A percentile compares a stretch with the other conserved stretches of the same genome.
These are phyloP conservation scores for Arbacia lixula DNA, from an alignment of 53 echinoderm and acorn worm genomes.

Conservation along the genomic window DNA sequence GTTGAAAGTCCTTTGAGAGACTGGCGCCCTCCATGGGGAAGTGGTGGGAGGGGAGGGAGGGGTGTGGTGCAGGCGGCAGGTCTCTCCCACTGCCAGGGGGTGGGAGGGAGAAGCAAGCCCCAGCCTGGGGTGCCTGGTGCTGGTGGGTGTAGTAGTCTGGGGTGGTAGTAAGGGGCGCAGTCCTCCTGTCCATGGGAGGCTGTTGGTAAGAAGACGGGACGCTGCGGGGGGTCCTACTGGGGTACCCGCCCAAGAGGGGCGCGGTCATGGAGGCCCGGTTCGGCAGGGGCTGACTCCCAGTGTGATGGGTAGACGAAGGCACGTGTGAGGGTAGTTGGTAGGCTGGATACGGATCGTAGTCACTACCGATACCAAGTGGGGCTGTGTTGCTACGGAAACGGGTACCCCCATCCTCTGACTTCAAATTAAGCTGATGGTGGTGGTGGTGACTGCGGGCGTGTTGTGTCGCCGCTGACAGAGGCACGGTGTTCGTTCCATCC, in stretches of 20 bases:
- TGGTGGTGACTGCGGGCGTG: too few species aligned
- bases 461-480: constrained; percentile 5
- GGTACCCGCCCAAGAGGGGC: neutral
- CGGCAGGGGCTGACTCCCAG: constrained; percentile 11
- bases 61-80: neutral
- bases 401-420: too few species aligned
- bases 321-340: neutral
- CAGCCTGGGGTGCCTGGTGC: neutral
- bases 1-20: constrained; percentile 4
- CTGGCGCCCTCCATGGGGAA: neutral
- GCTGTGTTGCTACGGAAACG: too few species aligned
- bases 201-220: too few species aligned
- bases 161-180: constrained; percentile 9
- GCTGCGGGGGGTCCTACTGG: too few species aligned
- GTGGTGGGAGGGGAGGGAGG: neutral
- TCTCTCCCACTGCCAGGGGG: neutral
- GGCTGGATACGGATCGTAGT: too few species aligned
- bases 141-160: neutral
- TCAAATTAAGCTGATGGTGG: too few species aligned
- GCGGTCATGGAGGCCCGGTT: constrained; percentile 16
- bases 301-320: neutral
- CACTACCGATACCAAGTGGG: too few species aligned
- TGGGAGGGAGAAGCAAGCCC: neutral
- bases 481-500: constrained; percentile 8
- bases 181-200: constrained; percentile 5